Evolutionary conservation across 2,888 invertebrate species (phyloP).

Genomic region (Eupithecia subfuscata): DNA sequence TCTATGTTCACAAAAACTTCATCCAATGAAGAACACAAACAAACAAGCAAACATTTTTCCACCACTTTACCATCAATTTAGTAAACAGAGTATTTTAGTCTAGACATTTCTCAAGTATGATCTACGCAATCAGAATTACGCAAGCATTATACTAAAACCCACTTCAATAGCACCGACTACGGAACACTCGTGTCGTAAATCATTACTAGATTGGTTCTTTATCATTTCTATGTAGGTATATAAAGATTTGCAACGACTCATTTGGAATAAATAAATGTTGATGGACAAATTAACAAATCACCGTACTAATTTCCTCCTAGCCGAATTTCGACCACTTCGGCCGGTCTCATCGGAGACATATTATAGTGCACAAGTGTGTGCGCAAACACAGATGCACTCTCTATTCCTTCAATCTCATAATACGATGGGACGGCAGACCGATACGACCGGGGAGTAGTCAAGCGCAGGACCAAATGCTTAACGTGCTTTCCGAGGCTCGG

Average conservation of each 20-base stretch:
- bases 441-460: too few species aligned
- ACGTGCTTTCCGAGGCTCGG: too few species aligned
- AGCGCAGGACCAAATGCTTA: too few species aligned
- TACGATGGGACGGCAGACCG: too few species aligned
- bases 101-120: constrained; percentile 30
- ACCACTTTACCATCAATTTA: constrained; percentile 4
- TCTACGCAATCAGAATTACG: constrained; percentile 33
- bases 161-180: constrained; percentile 40
- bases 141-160: constrained; percentile 42
- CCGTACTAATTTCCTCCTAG: too few species aligned
- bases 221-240: constrained; percentile 34
- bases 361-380: too few species aligned
- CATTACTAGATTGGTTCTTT: constrained; percentile 42
- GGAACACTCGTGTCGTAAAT: constrained; percentile 45
- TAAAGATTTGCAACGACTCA: not conserved
- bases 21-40: not conserved
- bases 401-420: too few species aligned
- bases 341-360: too few species aligned
- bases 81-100: constrained; percentile 16
- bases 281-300: not conserved
- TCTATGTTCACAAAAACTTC: too few species aligned
- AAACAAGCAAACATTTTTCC: constrained; percentile 1
- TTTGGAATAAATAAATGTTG: not conserved
- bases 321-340: too few species aligned
- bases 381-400: too few species aligned